Evolutionary conservation across 2,797 vertebrate species (phyloP).

Genomic region (Enteromius anoplus): DNA sequence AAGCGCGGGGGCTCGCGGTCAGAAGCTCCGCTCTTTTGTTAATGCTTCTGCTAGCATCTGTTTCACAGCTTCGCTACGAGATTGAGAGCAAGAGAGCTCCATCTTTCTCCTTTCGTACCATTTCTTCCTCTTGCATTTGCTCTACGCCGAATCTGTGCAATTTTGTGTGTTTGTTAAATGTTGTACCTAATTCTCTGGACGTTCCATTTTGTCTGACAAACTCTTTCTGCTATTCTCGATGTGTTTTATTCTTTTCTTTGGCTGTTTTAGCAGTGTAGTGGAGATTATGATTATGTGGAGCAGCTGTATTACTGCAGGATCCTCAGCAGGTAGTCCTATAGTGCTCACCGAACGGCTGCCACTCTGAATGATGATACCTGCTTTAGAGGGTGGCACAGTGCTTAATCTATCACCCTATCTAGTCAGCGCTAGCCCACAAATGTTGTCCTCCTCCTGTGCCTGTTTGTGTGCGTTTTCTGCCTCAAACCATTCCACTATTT

Average conservation of each 20-base stretch:
- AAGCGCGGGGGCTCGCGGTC: conserved; percentile 56
- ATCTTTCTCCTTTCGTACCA: conserved; percentile 47
- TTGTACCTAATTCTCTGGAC: conserved; percentile 6
- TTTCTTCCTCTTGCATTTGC: conserved; percentile 36
- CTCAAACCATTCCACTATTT: conserved; percentile 52
- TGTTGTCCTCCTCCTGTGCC: conserved; percentile 37
- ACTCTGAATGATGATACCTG: conserved; percentile 64
- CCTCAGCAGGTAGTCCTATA: conserved; percentile 61
- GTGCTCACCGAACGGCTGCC: conserved; percentile 59
- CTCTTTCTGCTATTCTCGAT: not conserved
- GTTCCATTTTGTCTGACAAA: conserved; percentile 18
- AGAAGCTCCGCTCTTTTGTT: conserved; percentile 64
- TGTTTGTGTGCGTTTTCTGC: conserved; percentile 42
- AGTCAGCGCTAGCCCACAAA: conserved; percentile 46
- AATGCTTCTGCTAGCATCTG: conserved; percentile 60
- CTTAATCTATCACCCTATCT: conserved; percentile 63
- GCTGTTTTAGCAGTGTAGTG: conserved; percentile 37
- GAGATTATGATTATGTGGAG: conserved; percentile 54
- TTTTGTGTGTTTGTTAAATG: conserved; percentile 31
- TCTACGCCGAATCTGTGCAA: conserved; percentile 20
- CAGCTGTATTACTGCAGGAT: conserved; percentile 58
- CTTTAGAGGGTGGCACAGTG: conserved; percentile 58
- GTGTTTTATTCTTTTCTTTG: conserved; percentile 24
- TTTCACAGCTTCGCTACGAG: conserved; percentile 59
- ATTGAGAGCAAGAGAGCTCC: conserved; percentile 54